Evolutionary conservation across 2,888 invertebrate species (phyloP).

Genomic region (Cepaea hortensis): DNA sequence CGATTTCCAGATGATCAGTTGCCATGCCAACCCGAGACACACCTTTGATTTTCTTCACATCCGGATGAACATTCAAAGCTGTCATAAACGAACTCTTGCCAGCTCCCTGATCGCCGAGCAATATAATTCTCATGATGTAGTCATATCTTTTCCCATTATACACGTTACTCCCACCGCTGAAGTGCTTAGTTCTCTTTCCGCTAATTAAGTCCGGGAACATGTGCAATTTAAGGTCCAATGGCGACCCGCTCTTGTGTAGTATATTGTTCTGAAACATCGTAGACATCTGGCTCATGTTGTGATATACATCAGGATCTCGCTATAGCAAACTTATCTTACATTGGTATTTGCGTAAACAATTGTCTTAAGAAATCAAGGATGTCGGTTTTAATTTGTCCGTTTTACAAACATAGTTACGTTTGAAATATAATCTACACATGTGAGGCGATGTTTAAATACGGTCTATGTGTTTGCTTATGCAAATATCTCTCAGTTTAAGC

Average conservation of each 20-base stretch:
- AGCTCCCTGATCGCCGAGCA: constrained; percentile 52
- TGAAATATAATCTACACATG: no score
- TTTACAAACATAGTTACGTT: no score
- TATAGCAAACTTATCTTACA: background rate
- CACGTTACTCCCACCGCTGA: constrained; percentile 26
- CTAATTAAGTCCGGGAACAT: background rate
- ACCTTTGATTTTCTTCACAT: constrained; percentile 31
- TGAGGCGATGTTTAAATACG: no score
- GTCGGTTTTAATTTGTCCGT: no score
- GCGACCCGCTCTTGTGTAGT: background rate
- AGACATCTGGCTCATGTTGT: background rate
- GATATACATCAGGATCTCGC: background rate
- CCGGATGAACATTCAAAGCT: constrained; percentile 45
- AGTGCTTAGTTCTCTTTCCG: constrained; percentile 15
- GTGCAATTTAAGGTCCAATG: background rate
- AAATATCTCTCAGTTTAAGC: no score
- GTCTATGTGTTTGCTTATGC: no score
- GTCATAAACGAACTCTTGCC: constrained; percentile 49
- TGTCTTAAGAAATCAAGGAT: no score
- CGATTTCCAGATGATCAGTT: constrained; percentile 40
- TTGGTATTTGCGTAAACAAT: background rate
- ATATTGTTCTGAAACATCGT: constrained; percentile 18
- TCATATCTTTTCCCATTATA: constrained; percentile 32
- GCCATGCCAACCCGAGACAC: background rate
- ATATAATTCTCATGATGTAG: constrained; percentile 49